phyloP scores from a whole-genome alignment of 2,888 invertebrate species.

The Lagria hirta region DNA sequence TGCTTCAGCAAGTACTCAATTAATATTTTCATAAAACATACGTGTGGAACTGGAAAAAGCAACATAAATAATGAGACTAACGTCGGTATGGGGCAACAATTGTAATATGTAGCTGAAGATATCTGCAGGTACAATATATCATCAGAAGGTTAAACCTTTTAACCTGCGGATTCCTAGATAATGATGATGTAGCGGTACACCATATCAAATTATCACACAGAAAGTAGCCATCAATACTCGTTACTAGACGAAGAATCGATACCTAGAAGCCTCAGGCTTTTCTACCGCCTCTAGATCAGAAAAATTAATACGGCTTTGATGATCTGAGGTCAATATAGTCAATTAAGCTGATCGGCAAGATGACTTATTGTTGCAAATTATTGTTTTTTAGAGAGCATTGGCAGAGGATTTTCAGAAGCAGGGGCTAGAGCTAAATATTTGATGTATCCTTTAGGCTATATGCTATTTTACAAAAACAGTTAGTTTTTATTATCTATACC shows the following conservation, averaged over 20 bases:
- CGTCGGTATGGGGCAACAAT: conserved; percentile 20
- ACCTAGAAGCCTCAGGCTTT: conserved; percentile 12
- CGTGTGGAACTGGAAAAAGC: conserved; percentile 9
- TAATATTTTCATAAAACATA: conserved; percentile 18
- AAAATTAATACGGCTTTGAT: conserved; percentile 11
- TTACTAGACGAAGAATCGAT: conserved; percentile 38
- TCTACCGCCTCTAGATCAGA: conserved; percentile 9
- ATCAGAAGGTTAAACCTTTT: conserved; percentile 46
- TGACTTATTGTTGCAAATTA: too few species aligned
- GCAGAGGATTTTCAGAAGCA: too few species aligned
- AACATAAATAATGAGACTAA: conserved; percentile 18
- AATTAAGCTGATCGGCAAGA: too few species aligned
- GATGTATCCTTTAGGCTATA: too few species aligned
- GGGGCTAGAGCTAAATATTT: too few species aligned
- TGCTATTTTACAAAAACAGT: too few species aligned
- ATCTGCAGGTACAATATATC: conserved; percentile 37
- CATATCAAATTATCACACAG: conserved; percentile 46
- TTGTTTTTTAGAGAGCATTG: too few species aligned
- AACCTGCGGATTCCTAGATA: conserved; percentile 46
- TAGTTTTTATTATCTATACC: too few species aligned
- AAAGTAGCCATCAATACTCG: conserved; percentile 45
- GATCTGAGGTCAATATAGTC: conserved; percentile 11
- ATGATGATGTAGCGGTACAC: conserved; percentile 46
- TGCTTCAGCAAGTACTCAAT: conserved; percentile 17
- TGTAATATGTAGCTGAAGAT: conserved; percentile 19